phyloP scores from a whole-genome alignment of 1,140 invertebrate species.

The Cherax quadricarinatus region DNA sequence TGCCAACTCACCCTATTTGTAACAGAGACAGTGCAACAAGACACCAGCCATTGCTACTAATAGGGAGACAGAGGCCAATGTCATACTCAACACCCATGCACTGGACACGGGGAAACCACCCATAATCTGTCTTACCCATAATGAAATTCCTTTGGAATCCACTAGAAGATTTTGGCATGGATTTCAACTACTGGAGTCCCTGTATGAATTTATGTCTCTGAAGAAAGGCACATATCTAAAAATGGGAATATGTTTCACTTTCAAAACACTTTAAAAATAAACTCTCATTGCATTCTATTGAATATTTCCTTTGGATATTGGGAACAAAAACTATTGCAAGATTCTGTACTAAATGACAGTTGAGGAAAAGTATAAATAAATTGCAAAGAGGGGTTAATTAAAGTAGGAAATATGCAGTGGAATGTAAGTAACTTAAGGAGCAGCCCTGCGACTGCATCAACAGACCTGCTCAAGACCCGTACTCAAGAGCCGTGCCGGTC shows the following conservation, averaged over 20 bases:
- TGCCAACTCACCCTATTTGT: neutral
- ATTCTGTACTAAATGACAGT: constrained; percentile 57
- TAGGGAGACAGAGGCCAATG: neutral
- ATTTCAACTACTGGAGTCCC: constrained; percentile 70
- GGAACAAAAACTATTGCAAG: constrained; percentile 44
- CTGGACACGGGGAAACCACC: constrained; percentile 12
- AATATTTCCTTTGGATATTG: constrained; percentile 64
- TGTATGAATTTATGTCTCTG: constrained; percentile 70
- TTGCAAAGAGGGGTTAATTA: constrained; percentile 38
- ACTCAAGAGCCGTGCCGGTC: constrained; percentile 7
- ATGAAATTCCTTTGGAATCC: constrained; percentile 59
- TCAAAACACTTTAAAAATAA: constrained; percentile 63
- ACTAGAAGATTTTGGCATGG: constrained; percentile 71
- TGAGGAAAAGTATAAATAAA: constrained; percentile 37
- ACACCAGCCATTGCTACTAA: neutral
- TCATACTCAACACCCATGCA: constrained; percentile 22
- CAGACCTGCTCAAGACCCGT: constrained; percentile 14
- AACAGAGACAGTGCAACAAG: neutral
- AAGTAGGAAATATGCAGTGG: constrained; percentile 66
- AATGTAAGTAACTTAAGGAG: constrained; percentile 65
- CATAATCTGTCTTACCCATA: constrained; percentile 45
- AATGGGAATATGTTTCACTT: constrained; percentile 64
- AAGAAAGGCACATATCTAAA: constrained; percentile 71
- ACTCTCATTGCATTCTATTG: constrained; percentile 54
- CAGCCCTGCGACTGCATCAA: constrained; percentile 38